Percentiles rank a stretch among this genome's conserved stretches.
Evolutionary conservation across 2,888 invertebrate species (phyloP).

Genomic region (Leptogaster cylindrica): DNA sequence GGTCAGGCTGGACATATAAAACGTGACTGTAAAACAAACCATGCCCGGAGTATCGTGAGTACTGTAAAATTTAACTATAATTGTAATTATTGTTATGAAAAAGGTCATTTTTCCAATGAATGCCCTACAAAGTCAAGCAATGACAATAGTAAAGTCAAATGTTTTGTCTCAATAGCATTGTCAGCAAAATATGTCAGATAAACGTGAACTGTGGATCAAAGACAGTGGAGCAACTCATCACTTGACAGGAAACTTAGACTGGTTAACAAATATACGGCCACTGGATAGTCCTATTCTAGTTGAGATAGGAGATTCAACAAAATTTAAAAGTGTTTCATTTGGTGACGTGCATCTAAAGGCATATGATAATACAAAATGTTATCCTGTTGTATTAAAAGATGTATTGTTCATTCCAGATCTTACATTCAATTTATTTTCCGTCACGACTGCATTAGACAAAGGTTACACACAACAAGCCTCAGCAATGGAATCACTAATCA

Average conservation of each 20-base stretch:
- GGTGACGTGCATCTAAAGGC: slow-evolving; percentile 8
- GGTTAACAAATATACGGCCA: neutral
- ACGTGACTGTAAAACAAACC: neutral
- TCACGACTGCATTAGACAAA: neutral
- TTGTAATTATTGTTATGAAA: neutral
- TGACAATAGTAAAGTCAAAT: neutral
- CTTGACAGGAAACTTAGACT: neutral
- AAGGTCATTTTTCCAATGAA: neutral
- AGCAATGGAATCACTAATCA: neutral
- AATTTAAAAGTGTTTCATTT: neutral
- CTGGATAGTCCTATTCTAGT: neutral
- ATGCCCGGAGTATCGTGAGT: neutral
- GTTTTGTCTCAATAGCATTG: neutral
- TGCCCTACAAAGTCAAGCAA: neutral
- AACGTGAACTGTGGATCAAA: neutral
- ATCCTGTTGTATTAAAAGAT: neutral
- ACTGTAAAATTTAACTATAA: neutral
- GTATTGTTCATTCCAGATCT: neutral
- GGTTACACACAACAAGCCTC: slow-evolving; percentile 4
- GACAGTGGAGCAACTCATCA: slow-evolving; percentile 16
- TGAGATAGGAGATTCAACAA: slow-evolving; percentile 16
- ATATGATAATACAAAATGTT: slow-evolving; percentile 3
- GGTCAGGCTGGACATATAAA: neutral
- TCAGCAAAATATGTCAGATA: neutral
- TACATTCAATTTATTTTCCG: slow-evolving; percentile 2